Evolutionary conservation across 2,113 vertebrate genomes (phyloP).

Genomic region (Vulpes lagopus): DNA sequence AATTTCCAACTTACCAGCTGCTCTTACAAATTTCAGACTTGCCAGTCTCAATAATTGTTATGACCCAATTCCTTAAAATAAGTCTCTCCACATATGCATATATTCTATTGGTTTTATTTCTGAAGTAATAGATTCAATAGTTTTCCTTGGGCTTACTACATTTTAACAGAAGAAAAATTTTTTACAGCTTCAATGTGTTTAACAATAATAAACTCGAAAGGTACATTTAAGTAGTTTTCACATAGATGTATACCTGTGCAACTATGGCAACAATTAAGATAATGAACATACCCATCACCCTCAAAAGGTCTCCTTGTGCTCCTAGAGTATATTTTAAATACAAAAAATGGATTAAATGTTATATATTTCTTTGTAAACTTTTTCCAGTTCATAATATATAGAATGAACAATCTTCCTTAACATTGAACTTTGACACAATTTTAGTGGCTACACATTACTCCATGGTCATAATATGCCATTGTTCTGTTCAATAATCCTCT

Average conservation of each 20-base stretch:
- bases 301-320: conserved; percentile 18
- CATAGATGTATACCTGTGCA: not conserved
- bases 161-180: not conserved
- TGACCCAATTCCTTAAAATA: conserved; percentile 40
- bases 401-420: not conserved
- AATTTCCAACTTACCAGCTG: not conserved
- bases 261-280: not conserved
- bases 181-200: not conserved
- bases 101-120: not conserved
- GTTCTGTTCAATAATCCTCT: not conserved
- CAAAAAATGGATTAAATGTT: conserved; percentile 13
- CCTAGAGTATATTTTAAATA: not conserved
- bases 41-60: not conserved
- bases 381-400: not conserved
- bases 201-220: not conserved
- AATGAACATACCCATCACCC: not conserved
- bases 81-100: not conserved
- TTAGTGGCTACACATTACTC: not conserved
- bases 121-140: not conserved
- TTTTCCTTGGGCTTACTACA: conserved; percentile 6
- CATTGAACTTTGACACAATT: not conserved
- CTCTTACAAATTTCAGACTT: conserved; percentile 26
- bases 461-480: not conserved
- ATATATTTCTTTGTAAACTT: not conserved
- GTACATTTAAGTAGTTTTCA: not conserved